phyloP scores from a whole-genome alignment of 2,888 invertebrate genomes.

The Tipula lateralis region DNA sequence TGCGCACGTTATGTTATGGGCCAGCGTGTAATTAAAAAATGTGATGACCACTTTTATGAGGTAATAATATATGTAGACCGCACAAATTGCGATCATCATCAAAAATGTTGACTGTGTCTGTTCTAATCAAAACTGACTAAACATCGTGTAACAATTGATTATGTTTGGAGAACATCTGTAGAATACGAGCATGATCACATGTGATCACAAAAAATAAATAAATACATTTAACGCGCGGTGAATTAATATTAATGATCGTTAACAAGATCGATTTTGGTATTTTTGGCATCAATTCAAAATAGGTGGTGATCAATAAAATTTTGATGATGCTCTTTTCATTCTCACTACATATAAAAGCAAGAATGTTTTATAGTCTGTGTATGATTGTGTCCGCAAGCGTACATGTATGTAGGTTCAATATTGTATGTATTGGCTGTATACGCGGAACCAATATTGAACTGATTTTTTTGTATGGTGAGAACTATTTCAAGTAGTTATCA shows the following conservation, averaged over 20 bases:
- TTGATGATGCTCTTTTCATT: background rate
- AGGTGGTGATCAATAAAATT: background rate
- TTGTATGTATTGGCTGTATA: too few relatives aligned
- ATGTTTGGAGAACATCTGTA: background rate
- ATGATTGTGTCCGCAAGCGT: too few relatives aligned
- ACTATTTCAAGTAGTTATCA: background rate
- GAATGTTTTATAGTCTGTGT: too few relatives aligned
- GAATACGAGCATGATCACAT: background rate
- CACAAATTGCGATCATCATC: background rate
- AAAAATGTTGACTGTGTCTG: background rate
- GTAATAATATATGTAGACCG: background rate
- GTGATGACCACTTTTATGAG: background rate
- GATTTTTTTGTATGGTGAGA: too few relatives aligned
- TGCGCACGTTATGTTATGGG: background rate
- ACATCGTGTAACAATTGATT: background rate
- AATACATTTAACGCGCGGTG: background rate
- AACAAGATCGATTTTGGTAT: background rate
- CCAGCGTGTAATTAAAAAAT: background rate
- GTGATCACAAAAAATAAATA: background rate
- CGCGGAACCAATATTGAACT: too few relatives aligned
- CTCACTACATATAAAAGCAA: too few relatives aligned
- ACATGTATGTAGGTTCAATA: too few relatives aligned
- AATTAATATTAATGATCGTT: background rate
- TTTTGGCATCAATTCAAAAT: background rate
- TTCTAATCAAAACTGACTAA: background rate